Evolutionary conservation across 2,113 vertebrate genomes (phyloP), one percentile per base, ranked within the genome.

Genomic region (Ictalurus furcatus): DNA sequence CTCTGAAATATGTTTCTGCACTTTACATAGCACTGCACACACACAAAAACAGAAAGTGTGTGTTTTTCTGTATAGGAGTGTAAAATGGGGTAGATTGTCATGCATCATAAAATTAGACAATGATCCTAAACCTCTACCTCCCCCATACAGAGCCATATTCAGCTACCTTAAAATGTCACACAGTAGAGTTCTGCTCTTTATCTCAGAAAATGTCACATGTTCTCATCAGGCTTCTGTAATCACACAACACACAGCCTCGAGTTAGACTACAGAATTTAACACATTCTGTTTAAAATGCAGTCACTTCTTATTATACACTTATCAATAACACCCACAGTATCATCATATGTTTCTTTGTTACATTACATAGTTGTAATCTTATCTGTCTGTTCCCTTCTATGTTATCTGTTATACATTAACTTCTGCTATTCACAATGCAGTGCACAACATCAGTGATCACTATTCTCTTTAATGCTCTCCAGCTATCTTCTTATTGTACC

Each of bases 81-180:
- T 79, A 65, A 67, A 34, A 37, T 76, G 23, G 23, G 2, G 25
- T 19, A 67, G 59, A 80, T 85, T 89, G 59, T 40, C 78, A 83
- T 76, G 90, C 61, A 86, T 76, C 23, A 79, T 76, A 88, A 88
- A 90, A 76, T 28, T 14, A 1, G 40, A 61, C 59, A 88, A 88
- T 65, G 69, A 90, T 65, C 30, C 88, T 65, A 83, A 79, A 30
- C 23, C 30, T 83, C 65, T 16, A 16, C 11, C 76, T 65, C 87
- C 71, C 34, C 58, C 73, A 85, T 30, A 73, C 9, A 65, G 37
- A 82, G 61, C 56, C 56, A 52, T 84, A 76, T 87, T 44, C 79
- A 69, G 56, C 67, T 78, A 61, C 87, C 90, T 88, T 52, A 86
- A 88, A 90, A 90, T 90, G 84, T 84, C 90, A 88, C 79, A 56